phyloP scores from a whole-genome alignment of 2,888 invertebrate genomes.

The Sisyra nigra region DNA sequence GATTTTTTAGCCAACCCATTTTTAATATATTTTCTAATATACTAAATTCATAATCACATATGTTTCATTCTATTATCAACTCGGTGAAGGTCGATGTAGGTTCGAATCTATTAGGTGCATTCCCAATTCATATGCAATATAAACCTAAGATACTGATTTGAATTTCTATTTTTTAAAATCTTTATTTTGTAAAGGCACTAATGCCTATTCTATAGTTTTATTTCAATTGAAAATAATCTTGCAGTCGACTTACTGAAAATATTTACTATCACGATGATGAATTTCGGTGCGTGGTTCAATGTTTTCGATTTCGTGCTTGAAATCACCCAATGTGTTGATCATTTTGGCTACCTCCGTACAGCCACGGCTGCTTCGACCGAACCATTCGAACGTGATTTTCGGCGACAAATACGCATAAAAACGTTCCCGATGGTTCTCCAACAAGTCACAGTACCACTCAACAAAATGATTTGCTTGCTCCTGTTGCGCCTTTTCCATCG shows the following conservation, averaged over 20 bases:
- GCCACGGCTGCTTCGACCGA: constrained; percentile 41
- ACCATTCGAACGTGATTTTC: constrained; percentile 40
- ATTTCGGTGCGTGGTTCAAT: constrained; percentile 21
- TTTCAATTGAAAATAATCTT: neutral
- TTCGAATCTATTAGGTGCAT: too few relatives aligned
- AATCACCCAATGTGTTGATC: constrained; percentile 34
- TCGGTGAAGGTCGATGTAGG: too few relatives aligned
- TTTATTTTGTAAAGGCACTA: neutral
- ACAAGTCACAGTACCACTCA: constrained; percentile 23
- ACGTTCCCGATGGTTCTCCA: constrained; percentile 22
- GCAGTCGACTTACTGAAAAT: constrained; percentile 5
- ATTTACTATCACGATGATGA: constrained; percentile 6
- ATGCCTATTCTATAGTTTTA: neutral
- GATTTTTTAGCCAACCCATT: too few relatives aligned
- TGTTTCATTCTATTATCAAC: too few relatives aligned
- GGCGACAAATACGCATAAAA: constrained; percentile 22
- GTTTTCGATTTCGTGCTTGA: constrained; percentile 32
- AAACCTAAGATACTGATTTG: too few relatives aligned
- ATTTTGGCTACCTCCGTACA: constrained; percentile 39
- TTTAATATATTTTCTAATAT: too few relatives aligned
- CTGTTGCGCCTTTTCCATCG: constrained; percentile 12
- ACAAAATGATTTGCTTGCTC: constrained; percentile 20
- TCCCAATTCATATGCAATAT: too few relatives aligned
- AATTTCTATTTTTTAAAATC: too few relatives aligned
- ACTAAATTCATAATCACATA: too few relatives aligned